Base-by-base conservation (phyloP, 2,888 invertebrate genomes). In the Apoda limacodes region DNA sequence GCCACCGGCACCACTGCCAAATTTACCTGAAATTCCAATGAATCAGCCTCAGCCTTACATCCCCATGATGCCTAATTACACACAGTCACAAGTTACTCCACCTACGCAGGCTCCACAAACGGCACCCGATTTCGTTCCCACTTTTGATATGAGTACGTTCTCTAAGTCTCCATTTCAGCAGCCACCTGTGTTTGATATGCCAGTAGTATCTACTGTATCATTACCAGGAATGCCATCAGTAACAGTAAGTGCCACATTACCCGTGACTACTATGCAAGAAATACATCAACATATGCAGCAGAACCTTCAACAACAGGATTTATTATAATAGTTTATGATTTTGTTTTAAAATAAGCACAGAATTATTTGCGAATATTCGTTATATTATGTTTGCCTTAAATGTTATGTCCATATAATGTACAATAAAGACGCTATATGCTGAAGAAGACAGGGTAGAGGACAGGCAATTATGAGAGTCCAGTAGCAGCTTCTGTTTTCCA, bases 141-240 rank as follows among this genome's bases (percentile, higher is more conserved):
- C 75, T 7, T 78, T 71, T 52, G 76, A 76, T 37, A 72, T 74
- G 68, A 74, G 64, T 40, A 72, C 50, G 43, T 78, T 75, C 40
- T 43, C 57, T 19, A 60, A 59, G 40, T 45, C 68, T 1, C 59
- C 67, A 2, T 59, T 71, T 25, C 68, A 66, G 40, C 68, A 63
- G 2, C 75, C 70, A 9, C 46, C 65, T 14, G 52, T 66, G 7
- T 53, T 56, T 7, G 74, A 75, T 3, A 48, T 78, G 15, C 72
- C 83, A 1, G 82, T 88, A 9, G 84, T 87, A 15, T 89, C 88
- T 1, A 88, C 89, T 0, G 85, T 89, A 24, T 85, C 87, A 9
- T 66, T 90, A 42, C 90, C 89, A 2, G 90, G 90, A 19, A 88
- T 90, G 89, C 90, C 91, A 11, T 88, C 90, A 7, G 87, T 91